Evolutionary conservation across 2,113 vertebrate genomes (phyloP), one percentile per base, ranked within the genome.

Genomic region (Daubentonia madagascariensis): DNA sequence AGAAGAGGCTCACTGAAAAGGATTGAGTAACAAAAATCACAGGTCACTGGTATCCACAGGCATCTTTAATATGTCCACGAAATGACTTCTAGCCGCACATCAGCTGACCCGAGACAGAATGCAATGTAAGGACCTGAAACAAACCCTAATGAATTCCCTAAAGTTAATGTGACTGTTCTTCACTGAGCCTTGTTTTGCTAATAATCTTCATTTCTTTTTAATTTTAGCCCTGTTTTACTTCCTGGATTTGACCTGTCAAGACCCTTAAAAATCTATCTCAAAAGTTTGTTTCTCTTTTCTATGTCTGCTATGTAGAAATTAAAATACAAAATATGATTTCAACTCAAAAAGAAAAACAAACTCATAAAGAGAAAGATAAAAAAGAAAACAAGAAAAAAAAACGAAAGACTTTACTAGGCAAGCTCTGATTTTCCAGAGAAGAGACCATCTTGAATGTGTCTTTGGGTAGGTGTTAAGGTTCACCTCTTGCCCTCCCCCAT

Each of bases 311-410:
- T 37, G 63, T 7, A 85, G 43, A 54, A 81, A 68, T 61, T 63
- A 84, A 92, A 95, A 84, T 79, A 63, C 20, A 85, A 85, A 85
- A n/a, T 61, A 75, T 75, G 10, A 63, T 72, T 86, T 86, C 28
- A 88, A 90, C 80, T 65, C 18, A 90, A 63, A 94, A 94, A 54
- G 30, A 85, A 94, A 94, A 87, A 87, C 40, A 89, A 89, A 78
- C 20, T 45, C 50, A 89, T 61, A 63, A 93, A 50, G 10, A 76
- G 43, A 63, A 86, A 86, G 10, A 50, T 32, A 61, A 43, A 43
- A 91, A 89, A 89, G 20, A 83, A 83, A 95, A 79, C 5, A 16
- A 90, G 63, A 67, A 57, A 90, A 92, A 75, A 70, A 18, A 54
- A 68, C 5, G 16, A 11, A 85, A 79, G 50, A 84, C 20, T 8